Evolutionary conservation across 2,113 vertebrate genomes (phyloP).

Genomic region (Otus sunia): DNA sequence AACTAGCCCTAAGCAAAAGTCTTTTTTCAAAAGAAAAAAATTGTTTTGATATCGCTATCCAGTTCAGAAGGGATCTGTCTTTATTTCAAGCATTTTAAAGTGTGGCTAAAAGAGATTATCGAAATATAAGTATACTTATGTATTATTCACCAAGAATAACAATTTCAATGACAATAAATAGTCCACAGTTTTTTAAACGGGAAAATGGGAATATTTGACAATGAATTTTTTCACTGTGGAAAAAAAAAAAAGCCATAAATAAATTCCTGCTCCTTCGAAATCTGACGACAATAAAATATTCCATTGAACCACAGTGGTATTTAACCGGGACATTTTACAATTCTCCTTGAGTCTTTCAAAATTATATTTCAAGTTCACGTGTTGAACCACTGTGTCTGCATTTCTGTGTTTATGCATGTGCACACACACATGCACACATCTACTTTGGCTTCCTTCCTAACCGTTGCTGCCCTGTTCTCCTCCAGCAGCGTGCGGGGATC

Average conservation of each 20-base stretch:
- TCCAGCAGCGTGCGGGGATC: fast-evolving
- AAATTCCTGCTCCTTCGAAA: not conserved
- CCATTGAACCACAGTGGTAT: not conserved
- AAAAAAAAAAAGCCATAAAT: not conserved
- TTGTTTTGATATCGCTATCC: not conserved
- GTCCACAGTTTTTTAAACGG: not conserved
- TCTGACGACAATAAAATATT: not conserved
- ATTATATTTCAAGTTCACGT: not conserved
- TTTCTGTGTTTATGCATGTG: not conserved
- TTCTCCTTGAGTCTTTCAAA: not conserved
- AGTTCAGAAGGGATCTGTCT: not conserved
- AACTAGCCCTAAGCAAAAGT: not conserved
- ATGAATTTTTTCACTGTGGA: not conserved
- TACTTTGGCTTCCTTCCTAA: not conserved
- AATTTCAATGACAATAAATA: not conserved
- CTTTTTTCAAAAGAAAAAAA: not conserved
- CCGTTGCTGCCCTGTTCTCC: not conserved
- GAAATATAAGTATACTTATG: not conserved
- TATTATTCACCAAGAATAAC: not conserved
- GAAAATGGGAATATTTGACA: not conserved
- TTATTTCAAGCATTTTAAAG: not conserved
- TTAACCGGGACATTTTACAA: not conserved
- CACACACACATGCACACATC: too few species aligned
- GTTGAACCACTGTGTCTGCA: not conserved
- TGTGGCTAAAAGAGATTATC: not conserved